A percentile compares a stretch with the other conserved stretches of the same genome.
Conservation (phyloP, 23 tunicate genomes). For the Corella eumyota region DNA sequence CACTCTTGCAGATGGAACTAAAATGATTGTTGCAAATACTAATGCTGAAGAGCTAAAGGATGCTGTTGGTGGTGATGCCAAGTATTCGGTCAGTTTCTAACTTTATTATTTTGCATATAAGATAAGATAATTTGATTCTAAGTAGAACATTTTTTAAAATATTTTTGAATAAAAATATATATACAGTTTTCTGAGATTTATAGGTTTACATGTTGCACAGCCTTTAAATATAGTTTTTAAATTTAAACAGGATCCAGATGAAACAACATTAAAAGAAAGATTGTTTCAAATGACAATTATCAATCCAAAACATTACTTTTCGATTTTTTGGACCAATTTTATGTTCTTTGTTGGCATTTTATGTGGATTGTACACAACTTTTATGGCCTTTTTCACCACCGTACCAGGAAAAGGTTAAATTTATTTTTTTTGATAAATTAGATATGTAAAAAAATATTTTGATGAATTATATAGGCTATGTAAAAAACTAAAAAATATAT, state of each 20-base stretch:
- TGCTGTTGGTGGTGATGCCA: conserved; percentile 26
- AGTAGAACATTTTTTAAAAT: too few relatives aligned
- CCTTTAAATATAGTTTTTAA: too few relatives aligned
- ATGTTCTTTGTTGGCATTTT: conserved; percentile 24
- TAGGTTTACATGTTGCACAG: too few relatives aligned
- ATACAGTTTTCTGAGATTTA: too few relatives aligned
- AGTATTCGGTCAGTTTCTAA: too few relatives aligned
- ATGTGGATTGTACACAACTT: conserved; percentile 52
- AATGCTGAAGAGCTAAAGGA: conserved; percentile 39
- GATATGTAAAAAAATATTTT: background rate
- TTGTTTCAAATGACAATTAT: conserved; percentile 33
- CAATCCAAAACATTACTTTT: conserved; percentile 42
- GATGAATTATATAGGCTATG: too few relatives aligned
- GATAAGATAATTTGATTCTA: too few relatives aligned
- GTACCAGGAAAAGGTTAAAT: conserved; percentile 55
- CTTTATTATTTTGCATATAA: too few relatives aligned
- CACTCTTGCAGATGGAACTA: conserved; percentile 24
- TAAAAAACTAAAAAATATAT: too few relatives aligned
- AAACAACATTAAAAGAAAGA: conserved; percentile 20
- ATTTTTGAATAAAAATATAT: too few relatives aligned
- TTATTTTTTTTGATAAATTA: background rate
- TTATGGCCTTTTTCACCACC: conserved; percentile 67
- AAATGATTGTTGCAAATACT: conserved; percentile 35
- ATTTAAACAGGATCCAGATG: conserved; percentile 62
- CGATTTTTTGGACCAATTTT: conserved; percentile 33